A percentile compares a stretch with the other conserved stretches of the same genome.
Conservation (phyloP, 2,888 invertebrate species). For the Eulithis prunata region DNA sequence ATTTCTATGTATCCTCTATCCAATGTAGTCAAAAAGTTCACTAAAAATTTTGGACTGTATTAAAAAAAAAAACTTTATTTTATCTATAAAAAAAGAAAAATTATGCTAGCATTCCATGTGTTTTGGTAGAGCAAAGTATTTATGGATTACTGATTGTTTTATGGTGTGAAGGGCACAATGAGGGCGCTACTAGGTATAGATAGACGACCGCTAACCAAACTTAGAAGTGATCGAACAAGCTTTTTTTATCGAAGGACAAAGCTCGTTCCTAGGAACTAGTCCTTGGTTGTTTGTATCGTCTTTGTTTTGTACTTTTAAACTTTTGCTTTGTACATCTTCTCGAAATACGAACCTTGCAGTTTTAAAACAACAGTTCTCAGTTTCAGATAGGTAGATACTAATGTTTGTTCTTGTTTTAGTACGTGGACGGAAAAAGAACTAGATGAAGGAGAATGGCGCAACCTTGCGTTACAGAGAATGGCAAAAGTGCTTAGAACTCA, state of each 20-base stretch:
- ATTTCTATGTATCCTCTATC: too few relatives aligned
- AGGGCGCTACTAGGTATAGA: too few relatives aligned
- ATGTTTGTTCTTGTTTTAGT: conserved; percentile 45
- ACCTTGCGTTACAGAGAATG: conserved; percentile 84
- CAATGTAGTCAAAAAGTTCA: too few relatives aligned
- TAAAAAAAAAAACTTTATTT: too few relatives aligned
- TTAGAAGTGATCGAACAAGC: neutral
- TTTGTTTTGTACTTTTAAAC: conserved; percentile 7
- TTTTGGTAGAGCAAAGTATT: too few relatives aligned
- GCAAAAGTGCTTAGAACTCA: conserved; percentile 86
- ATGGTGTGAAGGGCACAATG: too few relatives aligned
- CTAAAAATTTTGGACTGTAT: too few relatives aligned
- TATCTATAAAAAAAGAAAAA: too few relatives aligned
- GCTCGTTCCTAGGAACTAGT: neutral
- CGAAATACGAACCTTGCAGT: conserved; percentile 8
- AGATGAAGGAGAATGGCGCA: conserved; percentile 83
- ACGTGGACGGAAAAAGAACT: conserved; percentile 73
- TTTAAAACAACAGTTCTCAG: conserved; percentile 4
- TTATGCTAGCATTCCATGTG: too few relatives aligned
- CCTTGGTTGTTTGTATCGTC: neutral
- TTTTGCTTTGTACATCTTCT: conserved; percentile 10
- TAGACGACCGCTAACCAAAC: neutral
- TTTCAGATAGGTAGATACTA: neutral
- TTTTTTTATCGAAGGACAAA: neutral
- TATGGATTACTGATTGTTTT: too few relatives aligned